Conservation (phyloP, 2,113 vertebrate genomes). For the Psophia crepitans region DNA sequence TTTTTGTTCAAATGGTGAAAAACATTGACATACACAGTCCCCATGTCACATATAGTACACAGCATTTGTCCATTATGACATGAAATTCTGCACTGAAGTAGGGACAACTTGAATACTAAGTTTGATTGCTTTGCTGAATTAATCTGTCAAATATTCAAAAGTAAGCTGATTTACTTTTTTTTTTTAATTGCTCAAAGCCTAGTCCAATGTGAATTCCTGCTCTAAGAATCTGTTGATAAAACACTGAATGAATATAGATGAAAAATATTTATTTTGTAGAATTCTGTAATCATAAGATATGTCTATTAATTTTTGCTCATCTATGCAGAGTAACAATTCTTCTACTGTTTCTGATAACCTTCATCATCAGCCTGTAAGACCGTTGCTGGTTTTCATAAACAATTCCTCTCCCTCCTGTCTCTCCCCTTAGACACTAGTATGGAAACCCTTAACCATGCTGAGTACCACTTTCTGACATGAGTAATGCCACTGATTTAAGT, state of each 20-base stretch:
- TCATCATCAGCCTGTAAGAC: neutral
- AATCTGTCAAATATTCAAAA: neutral
- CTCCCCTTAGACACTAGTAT: neutral
- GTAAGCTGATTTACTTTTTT: neutral
- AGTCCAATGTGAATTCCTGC: neutral
- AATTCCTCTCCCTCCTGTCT: neutral
- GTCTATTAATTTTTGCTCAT: neutral
- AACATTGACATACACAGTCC: neutral
- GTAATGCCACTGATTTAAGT: neutral
- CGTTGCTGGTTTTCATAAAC: neutral
- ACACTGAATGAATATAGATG: neutral
- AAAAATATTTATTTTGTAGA: neutral
- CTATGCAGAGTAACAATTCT: neutral
- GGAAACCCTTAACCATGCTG: neutral
- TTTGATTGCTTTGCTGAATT: neutral
- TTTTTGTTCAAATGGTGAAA: neutral
- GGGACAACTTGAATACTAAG: neutral
- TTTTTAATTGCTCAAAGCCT: neutral
- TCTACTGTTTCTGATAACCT: neutral
- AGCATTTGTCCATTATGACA: neutral
- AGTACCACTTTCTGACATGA: neutral
- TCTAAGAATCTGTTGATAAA: neutral
- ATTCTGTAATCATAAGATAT: neutral
- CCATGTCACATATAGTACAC: neutral
- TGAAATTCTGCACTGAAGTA: neutral